phyloP scores from a whole-genome alignment of 2,113 vertebrate genomes.

The Poecilia latipinna region DNA sequence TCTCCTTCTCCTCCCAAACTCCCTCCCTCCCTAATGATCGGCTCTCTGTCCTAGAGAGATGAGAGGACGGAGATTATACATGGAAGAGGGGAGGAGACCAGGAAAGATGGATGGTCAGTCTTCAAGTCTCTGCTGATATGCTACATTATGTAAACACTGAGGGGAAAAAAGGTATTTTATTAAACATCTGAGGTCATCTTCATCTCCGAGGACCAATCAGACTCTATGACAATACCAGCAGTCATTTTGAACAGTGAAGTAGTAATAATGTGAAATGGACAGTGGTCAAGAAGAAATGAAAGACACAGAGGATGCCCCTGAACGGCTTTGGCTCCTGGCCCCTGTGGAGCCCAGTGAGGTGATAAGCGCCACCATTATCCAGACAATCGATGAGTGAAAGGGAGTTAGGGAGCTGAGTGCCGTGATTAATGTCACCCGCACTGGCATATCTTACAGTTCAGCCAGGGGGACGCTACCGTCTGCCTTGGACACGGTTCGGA shows the following conservation, averaged over 20 bases:
- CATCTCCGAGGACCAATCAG: not conserved
- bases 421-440: conserved; percentile 70
- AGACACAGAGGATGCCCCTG: conserved; percentile 48
- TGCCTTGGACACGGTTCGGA: conserved; percentile 27
- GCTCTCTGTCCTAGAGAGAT: conserved; percentile 81
- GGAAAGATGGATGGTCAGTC: conserved; percentile 63
- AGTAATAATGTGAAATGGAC: conserved; percentile 41
- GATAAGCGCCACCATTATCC: conserved; percentile 76
- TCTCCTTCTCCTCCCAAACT: conserved; percentile 4
- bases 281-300: conserved; percentile 11
- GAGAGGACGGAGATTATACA: conserved; percentile 65
- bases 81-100: conserved; percentile 44
- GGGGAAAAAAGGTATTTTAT: conserved; percentile 22
- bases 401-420: conserved; percentile 15
- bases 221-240: not conserved
- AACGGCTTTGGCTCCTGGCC: conserved; percentile 52
- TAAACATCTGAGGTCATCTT: conserved; percentile 4
- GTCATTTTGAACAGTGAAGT: not conserved
- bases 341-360: conserved; percentile 55
- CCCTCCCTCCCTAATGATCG: conserved; percentile 87
- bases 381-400: conserved; percentile 54
- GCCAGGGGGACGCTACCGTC: conserved; percentile 50
- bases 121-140: conserved; percentile 53
- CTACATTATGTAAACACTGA: conserved; percentile 56
- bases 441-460: conserved; percentile 35